Conservation (phyloP, 2,113 vertebrate genomes). For the Gobiocypris rarus region DNA sequence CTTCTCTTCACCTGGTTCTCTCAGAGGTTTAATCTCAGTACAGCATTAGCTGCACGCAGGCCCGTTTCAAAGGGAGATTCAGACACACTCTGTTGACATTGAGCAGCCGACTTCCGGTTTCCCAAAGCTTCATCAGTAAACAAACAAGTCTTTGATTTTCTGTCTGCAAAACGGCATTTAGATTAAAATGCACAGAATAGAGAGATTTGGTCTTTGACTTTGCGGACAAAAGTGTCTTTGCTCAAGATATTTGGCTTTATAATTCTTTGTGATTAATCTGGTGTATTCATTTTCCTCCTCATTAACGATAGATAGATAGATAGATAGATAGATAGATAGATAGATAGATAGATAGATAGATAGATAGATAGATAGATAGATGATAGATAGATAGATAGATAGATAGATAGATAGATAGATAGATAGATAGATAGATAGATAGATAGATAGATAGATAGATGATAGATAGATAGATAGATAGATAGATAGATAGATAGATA, state of each 20-base stretch:
- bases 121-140: background rate
- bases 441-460: no score
- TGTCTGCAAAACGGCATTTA: background rate
- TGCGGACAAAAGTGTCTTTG: background rate
- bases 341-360: no score
- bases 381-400: no score
- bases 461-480: no score
- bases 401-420: no score
- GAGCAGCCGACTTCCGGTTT: background rate
- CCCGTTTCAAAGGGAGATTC: background rate
- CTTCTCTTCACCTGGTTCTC: slow-evolving; percentile 8
- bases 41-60: background rate
- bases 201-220: background rate
- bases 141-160: slow-evolving; percentile 6
- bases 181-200: background rate
- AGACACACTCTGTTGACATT: background rate
- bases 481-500: no score
- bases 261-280: no score
- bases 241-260: background rate
- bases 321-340: no score
- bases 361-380: no score
- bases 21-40: slow-evolving; percentile 1
- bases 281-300: no score
- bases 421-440: no score
- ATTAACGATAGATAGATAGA: no score